These are phyloP conservation scores for Oriolus oriolus DNA, from an alignment of 2,113 vertebrate genomes.

Conservation along the genomic window DNA sequence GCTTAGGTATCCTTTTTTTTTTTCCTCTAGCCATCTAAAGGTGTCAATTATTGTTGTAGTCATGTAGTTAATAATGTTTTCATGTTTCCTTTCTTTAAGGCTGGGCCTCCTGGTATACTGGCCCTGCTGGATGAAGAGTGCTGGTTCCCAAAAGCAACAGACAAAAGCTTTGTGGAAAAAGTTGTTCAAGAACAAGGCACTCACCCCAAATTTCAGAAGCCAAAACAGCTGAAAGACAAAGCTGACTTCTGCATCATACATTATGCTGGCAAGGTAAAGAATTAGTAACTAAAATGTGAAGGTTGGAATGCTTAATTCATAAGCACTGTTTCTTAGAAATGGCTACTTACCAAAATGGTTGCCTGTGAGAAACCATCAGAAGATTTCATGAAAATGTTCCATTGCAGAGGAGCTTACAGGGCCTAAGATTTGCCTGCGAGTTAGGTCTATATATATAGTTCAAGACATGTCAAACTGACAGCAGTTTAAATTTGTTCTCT, in stretches of 20 bases:
- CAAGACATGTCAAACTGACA: neutral
- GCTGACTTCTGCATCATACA: conserved; percentile 97
- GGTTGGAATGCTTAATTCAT: neutral
- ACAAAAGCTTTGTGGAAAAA: conserved; percentile 98
- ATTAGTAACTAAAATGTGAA: neutral
- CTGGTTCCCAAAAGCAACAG: conserved; percentile 98
- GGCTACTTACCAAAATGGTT: neutral
- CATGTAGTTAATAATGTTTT: neutral
- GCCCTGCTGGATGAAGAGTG: conserved; percentile 96
- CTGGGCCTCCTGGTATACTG: conserved; percentile 92
- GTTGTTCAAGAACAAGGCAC: conserved; percentile 93
- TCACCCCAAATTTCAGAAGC: conserved; percentile 95
- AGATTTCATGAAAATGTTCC: neutral
- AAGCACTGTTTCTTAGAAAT: neutral
- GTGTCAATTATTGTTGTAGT: neutral
- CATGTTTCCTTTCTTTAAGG: conserved; percentile 66
- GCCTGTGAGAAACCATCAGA: neutral
- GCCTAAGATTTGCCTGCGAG: neutral
- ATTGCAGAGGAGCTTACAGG: neutral
- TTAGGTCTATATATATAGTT: neutral
- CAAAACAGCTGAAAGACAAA: conserved; percentile 98
- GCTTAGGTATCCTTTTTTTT: neutral
- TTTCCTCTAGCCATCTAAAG: neutral
- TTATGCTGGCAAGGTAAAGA: conserved; percentile 92
- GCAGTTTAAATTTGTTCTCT: neutral